A percentile compares a stretch with the other conserved stretches of the same genome.
Evolutionary conservation across 2,797 vertebrate genomes (phyloP).

Genomic region (Acanthis flammea): DNA sequence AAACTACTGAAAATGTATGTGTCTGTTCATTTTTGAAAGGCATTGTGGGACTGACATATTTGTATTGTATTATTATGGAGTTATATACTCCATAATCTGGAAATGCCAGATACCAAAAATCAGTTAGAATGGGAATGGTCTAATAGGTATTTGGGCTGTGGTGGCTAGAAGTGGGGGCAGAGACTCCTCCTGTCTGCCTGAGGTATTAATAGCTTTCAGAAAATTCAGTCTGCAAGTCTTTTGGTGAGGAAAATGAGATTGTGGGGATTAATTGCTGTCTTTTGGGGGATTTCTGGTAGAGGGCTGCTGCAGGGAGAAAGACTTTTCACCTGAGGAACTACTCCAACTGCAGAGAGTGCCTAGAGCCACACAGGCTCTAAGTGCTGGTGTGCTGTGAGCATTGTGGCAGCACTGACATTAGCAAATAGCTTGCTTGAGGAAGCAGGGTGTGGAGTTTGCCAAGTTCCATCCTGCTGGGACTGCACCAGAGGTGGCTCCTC

Average conservation of each 20-base stretch:
- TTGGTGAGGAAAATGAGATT: background rate
- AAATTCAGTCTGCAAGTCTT: background rate
- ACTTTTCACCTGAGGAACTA: background rate
- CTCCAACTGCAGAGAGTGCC: background rate
- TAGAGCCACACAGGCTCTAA: background rate
- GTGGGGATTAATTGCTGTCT: background rate
- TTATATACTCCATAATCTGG: background rate
- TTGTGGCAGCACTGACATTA: background rate
- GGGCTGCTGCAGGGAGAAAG: background rate
- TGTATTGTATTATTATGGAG: background rate
- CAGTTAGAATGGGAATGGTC: background rate
- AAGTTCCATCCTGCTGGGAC: background rate
- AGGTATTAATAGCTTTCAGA: background rate
- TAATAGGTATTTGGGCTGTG: background rate
- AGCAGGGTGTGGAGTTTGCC: fast-evolving
- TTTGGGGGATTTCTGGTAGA: background rate
- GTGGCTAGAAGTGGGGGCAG: background rate
- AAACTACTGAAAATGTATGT: constrained; percentile 97
- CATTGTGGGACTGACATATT: background rate
- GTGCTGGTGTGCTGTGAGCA: background rate
- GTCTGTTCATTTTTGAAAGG: constrained; percentile 29
- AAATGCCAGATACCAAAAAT: background rate
- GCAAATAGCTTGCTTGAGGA: background rate
- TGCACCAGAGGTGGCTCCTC: fast-evolving
- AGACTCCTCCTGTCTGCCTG: background rate